phyloP scores from a whole-genome alignment of 2,888 invertebrate genomes.

The Drosophila siamana region DNA sequence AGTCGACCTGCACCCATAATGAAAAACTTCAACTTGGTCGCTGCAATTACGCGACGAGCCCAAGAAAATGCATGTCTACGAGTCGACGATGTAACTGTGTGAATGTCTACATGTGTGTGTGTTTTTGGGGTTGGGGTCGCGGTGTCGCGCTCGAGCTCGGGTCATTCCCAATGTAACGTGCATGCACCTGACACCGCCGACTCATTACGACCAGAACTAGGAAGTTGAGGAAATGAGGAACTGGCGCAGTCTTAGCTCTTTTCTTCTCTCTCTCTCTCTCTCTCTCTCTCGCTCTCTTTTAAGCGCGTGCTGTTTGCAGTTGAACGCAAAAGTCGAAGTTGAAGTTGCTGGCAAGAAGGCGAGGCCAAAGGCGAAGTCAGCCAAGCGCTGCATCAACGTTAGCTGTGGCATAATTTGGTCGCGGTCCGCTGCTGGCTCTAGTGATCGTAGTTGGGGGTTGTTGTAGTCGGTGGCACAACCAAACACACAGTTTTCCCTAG shows the following conservation, averaged over 20 bases:
- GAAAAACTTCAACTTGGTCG: constrained; percentile 71
- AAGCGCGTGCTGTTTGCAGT: constrained; percentile 70
- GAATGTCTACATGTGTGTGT: constrained; percentile 2
- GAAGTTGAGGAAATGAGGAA: constrained; percentile 69
- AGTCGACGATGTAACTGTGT: constrained; percentile 3
- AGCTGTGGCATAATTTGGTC: constrained; percentile 71
- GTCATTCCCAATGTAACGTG: constrained; percentile 58
- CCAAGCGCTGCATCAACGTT: constrained; percentile 69
- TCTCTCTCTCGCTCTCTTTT: constrained; percentile 1
- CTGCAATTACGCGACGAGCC: constrained; percentile 59
- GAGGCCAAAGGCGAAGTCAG: constrained; percentile 51
- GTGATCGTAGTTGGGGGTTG: constrained; percentile 28
- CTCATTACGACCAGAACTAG: constrained; percentile 62
- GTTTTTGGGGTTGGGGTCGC: constrained; percentile 29
- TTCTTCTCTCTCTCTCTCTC: background rate
- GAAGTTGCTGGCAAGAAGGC: constrained; percentile 8
- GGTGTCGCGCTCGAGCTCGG: constrained; percentile 42
- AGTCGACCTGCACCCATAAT: constrained; percentile 28
- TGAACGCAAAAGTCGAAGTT: constrained; percentile 26
- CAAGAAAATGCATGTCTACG: constrained; percentile 67
- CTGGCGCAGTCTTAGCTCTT: constrained; percentile 33
- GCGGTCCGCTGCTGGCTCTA: constrained; percentile 67
- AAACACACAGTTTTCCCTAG: constrained; percentile 75
- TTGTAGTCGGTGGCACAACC: constrained; percentile 58
- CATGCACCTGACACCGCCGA: constrained; percentile 76